Evolutionary conservation across 2,113 vertebrate species (phyloP), one percentile per base, ranked within the genome.

Genomic region (Zosterops borbonicus): DNA sequence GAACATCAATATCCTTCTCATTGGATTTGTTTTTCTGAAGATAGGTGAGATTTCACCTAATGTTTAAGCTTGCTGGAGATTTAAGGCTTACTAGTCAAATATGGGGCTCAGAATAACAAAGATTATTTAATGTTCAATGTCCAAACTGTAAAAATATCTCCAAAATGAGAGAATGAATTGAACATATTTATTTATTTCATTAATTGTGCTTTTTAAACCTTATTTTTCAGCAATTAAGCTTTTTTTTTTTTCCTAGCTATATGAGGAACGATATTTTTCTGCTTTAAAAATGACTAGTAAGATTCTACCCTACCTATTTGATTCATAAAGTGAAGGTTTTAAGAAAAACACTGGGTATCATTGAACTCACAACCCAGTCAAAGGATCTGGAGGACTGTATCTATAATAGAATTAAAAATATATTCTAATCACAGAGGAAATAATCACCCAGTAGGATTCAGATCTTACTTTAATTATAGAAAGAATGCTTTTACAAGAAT

Each of bases 401-500:
- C 50, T 82, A 21, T 94, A 85, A 83, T 9, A 69, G 21, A 25
- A 85, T 63, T 70, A 63, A 80, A 92, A 94, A 85, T 46, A 42
- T 49, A 79, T 53, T 87, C 41, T 85, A 87, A 92, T 62, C 71
- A 69, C 70, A 91, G 81, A 79, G 46, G 50, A 95, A 90, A 94
- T 92, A 86, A 93, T 90, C 64, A 87, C 65, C 39, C n/a, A 78
- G 69, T 81, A 49, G 35, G 33, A 87, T 83, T 95, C 76, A 89
- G n/a, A n/a, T 89, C 44, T 44, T 68, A 69, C 35, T 73, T 89
- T 63, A 50, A 69, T 76, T 90, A 69, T 55, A 89, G 50, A 87
- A 92, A 86, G 68, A 83, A 92, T 70, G 46, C 21, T 92, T 89
- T 89, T 56, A 87, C 37, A 94, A 78, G 59, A 88, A 81, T 63